Percentiles rank a stretch among this genome's conserved stretches.
Evolutionary conservation across 1,140 invertebrate species (phyloP).

Genomic region (Carcinoscorpius rotundicauda): DNA sequence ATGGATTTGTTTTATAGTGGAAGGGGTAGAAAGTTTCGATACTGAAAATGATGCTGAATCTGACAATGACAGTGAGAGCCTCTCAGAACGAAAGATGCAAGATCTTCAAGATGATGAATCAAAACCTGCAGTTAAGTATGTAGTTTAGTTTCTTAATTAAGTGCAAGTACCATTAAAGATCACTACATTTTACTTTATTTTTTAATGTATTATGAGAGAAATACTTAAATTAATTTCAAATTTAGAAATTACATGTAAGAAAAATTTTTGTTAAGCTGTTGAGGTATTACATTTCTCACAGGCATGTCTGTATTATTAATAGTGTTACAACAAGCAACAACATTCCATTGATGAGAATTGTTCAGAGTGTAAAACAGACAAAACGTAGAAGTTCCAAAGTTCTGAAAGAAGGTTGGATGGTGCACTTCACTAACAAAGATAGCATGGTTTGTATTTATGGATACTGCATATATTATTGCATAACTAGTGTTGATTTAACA

Average conservation of each 20-base stretch:
- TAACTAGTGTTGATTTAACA: no score
- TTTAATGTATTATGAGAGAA: no score
- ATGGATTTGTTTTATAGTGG: constrained; percentile 3
- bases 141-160: no score
- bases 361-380: constrained; percentile 93
- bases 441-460: constrained; percentile 44
- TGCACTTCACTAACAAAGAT: constrained; percentile 84
- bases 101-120: no score
- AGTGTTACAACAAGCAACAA: constrained; percentile 69
- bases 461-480: no score
- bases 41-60: constrained; percentile 24
- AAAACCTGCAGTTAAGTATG: no score
- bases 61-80: constrained; percentile 21
- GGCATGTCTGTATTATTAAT: not conserved
- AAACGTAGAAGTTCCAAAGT: constrained; percentile 78
- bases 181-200: no score
- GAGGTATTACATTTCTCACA: not conserved
- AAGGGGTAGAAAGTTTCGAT: constrained; percentile 18
- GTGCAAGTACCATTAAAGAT: no score
- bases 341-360: constrained; percentile 96
- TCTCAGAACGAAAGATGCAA: no score
- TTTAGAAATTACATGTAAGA: no score
- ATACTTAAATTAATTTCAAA: no score
- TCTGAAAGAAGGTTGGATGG: constrained; percentile 96
- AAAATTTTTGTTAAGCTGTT: no score